Evolutionary conservation across 1,140 invertebrate genomes (phyloP).

Genomic region (Papilio helenus): DNA sequence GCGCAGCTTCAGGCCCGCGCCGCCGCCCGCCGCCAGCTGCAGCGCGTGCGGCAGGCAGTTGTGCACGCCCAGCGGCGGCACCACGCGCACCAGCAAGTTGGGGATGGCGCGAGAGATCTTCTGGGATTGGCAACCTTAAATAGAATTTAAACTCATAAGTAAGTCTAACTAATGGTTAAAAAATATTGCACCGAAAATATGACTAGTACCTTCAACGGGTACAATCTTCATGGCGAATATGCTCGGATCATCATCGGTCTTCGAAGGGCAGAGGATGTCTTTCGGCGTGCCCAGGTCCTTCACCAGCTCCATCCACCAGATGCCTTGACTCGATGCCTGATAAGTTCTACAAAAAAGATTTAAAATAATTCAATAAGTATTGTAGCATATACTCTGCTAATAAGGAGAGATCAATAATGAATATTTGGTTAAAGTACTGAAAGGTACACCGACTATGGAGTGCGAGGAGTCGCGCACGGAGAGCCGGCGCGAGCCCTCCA

Average conservation of each 20-base stretch:
- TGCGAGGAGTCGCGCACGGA: too few relatives aligned
- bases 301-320: conserved; percentile 92
- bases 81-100: conserved; percentile 88
- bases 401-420: too few relatives aligned
- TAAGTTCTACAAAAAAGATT: conserved; percentile 83
- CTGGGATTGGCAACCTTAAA: conserved; percentile 63
- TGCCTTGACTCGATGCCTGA: conserved; percentile 86
- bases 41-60: conserved; percentile 90
- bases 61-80: conserved; percentile 89
- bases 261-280: conserved; percentile 86
- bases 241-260: conserved; percentile 82
- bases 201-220: conserved; percentile 69
- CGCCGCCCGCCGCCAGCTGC: conserved; percentile 79
- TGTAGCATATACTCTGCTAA: too few relatives aligned
- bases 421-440: too few relatives aligned
- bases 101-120: conserved; percentile 84
- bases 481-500: conserved; percentile 39
- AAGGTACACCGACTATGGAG: too few relatives aligned
- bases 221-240: conserved; percentile 87
- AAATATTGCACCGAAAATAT: background rate
- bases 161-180: background rate
- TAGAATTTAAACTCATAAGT: background rate
- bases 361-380: conserved; percentile 34
- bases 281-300: conserved; percentile 84
- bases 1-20: conserved; percentile 78